Evolutionary conservation across 2,113 vertebrate species (phyloP).

Genomic region (Montifringilla adamsi): DNA sequence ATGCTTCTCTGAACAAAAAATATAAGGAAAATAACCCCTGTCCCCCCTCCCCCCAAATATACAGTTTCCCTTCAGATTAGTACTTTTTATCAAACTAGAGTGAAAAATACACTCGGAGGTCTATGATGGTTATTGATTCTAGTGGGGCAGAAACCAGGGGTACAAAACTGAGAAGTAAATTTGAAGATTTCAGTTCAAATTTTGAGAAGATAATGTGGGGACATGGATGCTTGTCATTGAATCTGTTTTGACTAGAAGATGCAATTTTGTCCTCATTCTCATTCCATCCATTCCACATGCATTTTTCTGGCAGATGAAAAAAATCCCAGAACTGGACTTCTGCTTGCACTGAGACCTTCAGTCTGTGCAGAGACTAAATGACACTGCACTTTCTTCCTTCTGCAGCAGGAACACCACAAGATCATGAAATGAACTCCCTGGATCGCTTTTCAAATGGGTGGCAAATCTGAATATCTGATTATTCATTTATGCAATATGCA

Average conservation of each 20-base stretch:
- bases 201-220: not conserved
- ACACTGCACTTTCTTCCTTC: not conserved
- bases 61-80: not conserved
- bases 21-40: not conserved
- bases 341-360: not conserved
- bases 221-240: not conserved
- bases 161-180: not conserved
- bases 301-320: not conserved
- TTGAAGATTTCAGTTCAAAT: not conserved
- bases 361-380: not conserved
- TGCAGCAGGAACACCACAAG: not conserved
- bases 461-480: not conserved
- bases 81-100: not conserved
- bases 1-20: not conserved
- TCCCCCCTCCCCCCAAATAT: rapidly evolving
- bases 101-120: not conserved
- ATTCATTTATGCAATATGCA: not conserved
- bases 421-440: not conserved
- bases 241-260: not conserved
- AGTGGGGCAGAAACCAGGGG: not conserved
- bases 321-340: not conserved
- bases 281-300: not conserved
- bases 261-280: not conserved
- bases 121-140: not conserved
- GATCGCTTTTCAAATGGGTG: not conserved